Conservation (phyloP, 2,888 invertebrate genomes). For the Gnatocerus cornutus region DNA sequence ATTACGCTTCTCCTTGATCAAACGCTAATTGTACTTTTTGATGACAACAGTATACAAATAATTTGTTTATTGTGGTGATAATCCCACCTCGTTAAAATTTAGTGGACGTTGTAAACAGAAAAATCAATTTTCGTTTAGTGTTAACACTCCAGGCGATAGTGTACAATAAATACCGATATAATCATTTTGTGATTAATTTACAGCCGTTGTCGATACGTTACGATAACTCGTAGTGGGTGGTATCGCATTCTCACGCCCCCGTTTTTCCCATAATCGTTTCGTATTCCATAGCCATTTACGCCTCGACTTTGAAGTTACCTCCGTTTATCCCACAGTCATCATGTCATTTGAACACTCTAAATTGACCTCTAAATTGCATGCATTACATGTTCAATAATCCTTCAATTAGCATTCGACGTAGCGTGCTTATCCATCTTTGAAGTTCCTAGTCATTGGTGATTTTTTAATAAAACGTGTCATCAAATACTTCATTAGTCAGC, state of each 20-base stretch:
- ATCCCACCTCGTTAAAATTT: too few relatives aligned
- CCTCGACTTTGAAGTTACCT: slow-evolving; percentile 3
- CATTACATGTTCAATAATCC: slow-evolving; percentile 12
- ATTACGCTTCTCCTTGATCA: too few relatives aligned
- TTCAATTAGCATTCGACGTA: slow-evolving; percentile 3
- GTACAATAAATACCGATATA: too few relatives aligned
- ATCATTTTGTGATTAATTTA: background rate
- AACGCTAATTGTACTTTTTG: too few relatives aligned
- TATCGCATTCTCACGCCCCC: slow-evolving; percentile 10
- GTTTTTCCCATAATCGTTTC: slow-evolving; percentile 6
- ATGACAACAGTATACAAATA: too few relatives aligned
- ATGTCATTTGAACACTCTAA: slow-evolving; percentile 9
- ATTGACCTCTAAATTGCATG: slow-evolving; percentile 10
- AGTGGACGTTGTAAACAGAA: too few relatives aligned
- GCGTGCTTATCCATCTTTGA: background rate
- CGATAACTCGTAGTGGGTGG: background rate
- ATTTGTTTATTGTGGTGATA: too few relatives aligned
- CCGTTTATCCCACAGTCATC: slow-evolving; percentile 4
- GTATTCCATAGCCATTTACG: background rate
- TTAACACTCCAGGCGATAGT: too few relatives aligned
- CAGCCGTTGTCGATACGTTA: background rate
- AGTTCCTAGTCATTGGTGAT: background rate
- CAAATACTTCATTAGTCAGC: slow-evolving; percentile 29
- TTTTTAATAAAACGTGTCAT: slow-evolving; percentile 14
- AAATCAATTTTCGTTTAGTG: too few relatives aligned